phyloP scores from a whole-genome alignment of 92 coral and sea anemone species.

The Siderastrea siderea region DNA sequence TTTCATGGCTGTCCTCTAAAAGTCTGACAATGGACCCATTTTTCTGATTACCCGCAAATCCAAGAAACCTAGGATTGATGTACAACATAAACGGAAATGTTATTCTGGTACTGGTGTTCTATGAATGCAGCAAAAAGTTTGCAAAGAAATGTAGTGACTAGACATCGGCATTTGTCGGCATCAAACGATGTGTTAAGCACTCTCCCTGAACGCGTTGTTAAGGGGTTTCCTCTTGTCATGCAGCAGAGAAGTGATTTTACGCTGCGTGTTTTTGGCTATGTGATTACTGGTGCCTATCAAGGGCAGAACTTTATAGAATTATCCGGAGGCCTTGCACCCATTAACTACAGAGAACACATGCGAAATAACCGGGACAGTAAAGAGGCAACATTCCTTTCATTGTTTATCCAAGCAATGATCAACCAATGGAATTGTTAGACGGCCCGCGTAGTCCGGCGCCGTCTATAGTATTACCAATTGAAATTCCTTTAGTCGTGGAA shows the following conservation, averaged over 20 bases:
- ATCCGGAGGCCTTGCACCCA: constrained; percentile 73
- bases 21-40: constrained; percentile 75
- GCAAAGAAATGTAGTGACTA: constrained; percentile 38
- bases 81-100: constrained; percentile 84
- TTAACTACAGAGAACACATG: constrained; percentile 71
- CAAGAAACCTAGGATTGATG: constrained; percentile 77
- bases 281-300: constrained; percentile 75
- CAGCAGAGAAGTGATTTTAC: constrained; percentile 79
- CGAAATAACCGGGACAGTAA: constrained; percentile 45
- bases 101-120: constrained; percentile 71
- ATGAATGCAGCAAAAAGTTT: constrained; percentile 46
- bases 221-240: constrained; percentile 70
- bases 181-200: constrained; percentile 71
- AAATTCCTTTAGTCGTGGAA: too few relatives aligned
- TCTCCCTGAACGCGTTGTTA: constrained; percentile 52
- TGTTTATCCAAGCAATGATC: constrained; percentile 83
- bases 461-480: too few relatives aligned
- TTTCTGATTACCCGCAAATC: constrained; percentile 54
- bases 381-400: constrained; percentile 52
- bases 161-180: constrained; percentile 79
- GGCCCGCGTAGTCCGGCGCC: too few relatives aligned
- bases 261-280: constrained; percentile 66
- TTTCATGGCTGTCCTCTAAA: constrained; percentile 74
- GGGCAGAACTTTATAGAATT: constrained; percentile 79
- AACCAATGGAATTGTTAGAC: constrained; percentile 77